phyloP scores from a whole-genome alignment of 1,140 invertebrate species.

The Drosophila oshimai region DNA sequence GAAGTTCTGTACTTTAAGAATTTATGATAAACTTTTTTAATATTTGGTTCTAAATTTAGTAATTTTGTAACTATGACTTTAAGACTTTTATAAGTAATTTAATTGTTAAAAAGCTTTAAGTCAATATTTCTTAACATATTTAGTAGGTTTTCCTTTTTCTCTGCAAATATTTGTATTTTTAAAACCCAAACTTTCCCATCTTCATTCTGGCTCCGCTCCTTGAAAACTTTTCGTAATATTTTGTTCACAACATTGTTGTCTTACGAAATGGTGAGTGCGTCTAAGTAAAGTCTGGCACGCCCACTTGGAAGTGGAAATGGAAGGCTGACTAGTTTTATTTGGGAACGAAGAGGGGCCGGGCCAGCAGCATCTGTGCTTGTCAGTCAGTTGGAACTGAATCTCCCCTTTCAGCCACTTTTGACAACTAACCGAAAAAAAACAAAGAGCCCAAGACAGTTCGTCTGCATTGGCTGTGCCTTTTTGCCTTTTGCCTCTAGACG shows the following conservation, averaged over 20 bases:
- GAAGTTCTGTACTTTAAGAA: too few species aligned
- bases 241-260: constrained; percentile 2
- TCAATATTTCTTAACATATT: too few species aligned
- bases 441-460: constrained; percentile 50
- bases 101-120: too few species aligned
- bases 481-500: constrained; percentile 6
- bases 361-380: constrained; percentile 2
- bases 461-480: constrained; percentile 38
- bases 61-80: too few species aligned
- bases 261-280: constrained; percentile 20
- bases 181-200: background rate
- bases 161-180: background rate
- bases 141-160: too few species aligned
- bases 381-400: constrained; percentile 8
- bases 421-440: constrained; percentile 36
- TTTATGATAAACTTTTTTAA: too few species aligned
- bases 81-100: too few species aligned
- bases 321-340: background rate
- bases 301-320: too few species aligned
- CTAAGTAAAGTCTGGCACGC: constrained; percentile 31
- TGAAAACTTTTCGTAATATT: constrained; percentile 15
- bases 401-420: background rate
- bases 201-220: background rate
- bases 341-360: background rate
- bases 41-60: too few species aligned